These are phyloP conservation scores for Whitmania pigra DNA, from an alignment of 1,140 invertebrate genomes.

Conservation along the genomic window DNA sequence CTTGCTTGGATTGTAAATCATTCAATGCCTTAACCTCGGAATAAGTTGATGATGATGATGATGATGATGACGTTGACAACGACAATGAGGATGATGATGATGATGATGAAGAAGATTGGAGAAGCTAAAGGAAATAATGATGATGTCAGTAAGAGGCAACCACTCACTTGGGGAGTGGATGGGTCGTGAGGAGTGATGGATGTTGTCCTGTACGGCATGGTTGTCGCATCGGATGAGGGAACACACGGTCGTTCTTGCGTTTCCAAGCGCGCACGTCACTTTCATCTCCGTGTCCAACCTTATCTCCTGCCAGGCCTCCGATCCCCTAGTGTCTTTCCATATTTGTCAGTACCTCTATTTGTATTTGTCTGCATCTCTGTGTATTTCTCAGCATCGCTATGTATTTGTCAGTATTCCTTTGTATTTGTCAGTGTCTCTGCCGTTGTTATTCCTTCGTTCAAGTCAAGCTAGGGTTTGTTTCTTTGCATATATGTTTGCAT, in stretches of 20 bases:
- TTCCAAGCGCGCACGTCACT: neutral
- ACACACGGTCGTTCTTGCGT: neutral
- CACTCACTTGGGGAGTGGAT: too few species aligned
- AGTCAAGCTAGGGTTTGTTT: too few species aligned
- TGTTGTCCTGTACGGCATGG: neutral
- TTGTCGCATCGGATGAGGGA: neutral
- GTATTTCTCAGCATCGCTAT: too few species aligned
- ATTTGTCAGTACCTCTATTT: neutral
- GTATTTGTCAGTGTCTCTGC: too few species aligned
- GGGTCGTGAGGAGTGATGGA: neutral
- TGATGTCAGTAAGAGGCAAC: too few species aligned
- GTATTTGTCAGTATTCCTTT: neutral
- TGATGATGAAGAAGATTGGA: neutral
- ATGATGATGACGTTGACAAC: neutral
- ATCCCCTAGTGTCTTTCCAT: conserved; percentile 6
- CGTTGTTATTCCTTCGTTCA: neutral
- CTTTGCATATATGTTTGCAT: too few species aligned
- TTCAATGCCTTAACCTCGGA: neutral
- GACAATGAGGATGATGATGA: neutral
- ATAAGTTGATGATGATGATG: neutral
- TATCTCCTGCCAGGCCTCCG: neutral
- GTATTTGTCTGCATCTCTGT: too few species aligned
- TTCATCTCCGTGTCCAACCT: too few species aligned
- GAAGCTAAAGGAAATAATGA: too few species aligned
- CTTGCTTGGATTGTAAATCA: too few species aligned